Evolutionary conservation across 1,140 invertebrate species (phyloP).

Genomic region (Penaeus chinensis): DNA sequence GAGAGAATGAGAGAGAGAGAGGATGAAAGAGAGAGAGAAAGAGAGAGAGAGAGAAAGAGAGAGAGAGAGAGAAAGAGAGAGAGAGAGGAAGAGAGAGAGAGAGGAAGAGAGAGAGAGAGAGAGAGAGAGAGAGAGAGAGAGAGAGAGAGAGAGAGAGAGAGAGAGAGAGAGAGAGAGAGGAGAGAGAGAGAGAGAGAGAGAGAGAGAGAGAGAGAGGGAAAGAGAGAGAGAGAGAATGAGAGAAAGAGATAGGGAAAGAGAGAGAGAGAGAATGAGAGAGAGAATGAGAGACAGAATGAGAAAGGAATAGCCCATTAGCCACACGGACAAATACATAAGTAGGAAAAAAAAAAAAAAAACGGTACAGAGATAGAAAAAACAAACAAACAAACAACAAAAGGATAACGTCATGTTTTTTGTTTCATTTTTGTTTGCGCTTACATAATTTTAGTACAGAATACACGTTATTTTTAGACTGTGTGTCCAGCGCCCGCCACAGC

Average conservation of each 20-base stretch:
- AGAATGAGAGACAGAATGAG: background rate
- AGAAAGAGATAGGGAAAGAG: background rate
- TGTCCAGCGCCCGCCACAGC: no score
- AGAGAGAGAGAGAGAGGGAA: background rate
- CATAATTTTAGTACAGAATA: no score
- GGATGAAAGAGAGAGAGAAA: background rate
- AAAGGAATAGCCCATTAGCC: background rate
- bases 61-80: constrained; percentile 9
- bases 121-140: background rate
- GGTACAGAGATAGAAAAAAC: background rate
- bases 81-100: no score
- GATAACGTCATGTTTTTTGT: no score
- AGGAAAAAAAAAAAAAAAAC: background rate
- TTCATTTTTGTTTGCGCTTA: no score
- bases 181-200: background rate
- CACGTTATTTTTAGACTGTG: no score
- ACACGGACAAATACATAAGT: background rate
- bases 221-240: background rate
- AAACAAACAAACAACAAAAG: no score
- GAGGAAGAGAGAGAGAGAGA: no score
- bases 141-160: background rate
- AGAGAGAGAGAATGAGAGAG: constrained; percentile 26
- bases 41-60: background rate
- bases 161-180: constrained; percentile 5
- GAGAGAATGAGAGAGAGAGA: background rate